Evolutionary conservation across 2,888 invertebrate genomes (phyloP).

Genomic region (Lasioglossum villosulum): DNA sequence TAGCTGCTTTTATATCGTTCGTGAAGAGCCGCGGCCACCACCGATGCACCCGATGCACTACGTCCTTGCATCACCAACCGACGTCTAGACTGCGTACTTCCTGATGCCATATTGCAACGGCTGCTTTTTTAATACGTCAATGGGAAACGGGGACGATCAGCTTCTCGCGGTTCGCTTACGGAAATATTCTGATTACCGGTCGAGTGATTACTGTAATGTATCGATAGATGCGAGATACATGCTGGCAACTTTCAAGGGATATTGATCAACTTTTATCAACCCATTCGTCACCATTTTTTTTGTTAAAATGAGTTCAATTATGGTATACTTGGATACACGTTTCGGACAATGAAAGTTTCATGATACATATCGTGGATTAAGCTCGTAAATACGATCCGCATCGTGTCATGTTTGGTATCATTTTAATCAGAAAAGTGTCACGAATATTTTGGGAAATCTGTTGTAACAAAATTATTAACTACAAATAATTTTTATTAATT

Average conservation of each 20-base stretch:
- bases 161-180: constrained; percentile 3
- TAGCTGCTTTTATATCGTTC: constrained; percentile 64
- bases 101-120: constrained; percentile 23
- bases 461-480: no score
- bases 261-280: no score
- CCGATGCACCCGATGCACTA: constrained; percentile 42
- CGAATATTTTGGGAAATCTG: no score
- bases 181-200: background rate
- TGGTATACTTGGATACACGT: no score
- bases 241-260: background rate
- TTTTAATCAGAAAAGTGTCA: no score
- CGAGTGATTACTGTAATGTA: background rate
- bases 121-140: constrained; percentile 35
- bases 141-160: constrained; percentile 31
- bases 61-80: constrained; percentile 43
- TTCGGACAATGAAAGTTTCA: no score
- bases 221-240: background rate
- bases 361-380: no score
- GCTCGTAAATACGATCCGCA: no score
- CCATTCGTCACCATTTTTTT: no score
- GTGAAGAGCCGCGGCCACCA: constrained; percentile 32
- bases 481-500: no score
- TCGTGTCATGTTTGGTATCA: no score
- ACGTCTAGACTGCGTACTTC: constrained; percentile 56
- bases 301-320: no score